Percentiles rank a stretch among this genome's conserved stretches.
phyloP scores from a whole-genome alignment of 2,888 invertebrate species.

The Pachymerium ferrugineum region DNA sequence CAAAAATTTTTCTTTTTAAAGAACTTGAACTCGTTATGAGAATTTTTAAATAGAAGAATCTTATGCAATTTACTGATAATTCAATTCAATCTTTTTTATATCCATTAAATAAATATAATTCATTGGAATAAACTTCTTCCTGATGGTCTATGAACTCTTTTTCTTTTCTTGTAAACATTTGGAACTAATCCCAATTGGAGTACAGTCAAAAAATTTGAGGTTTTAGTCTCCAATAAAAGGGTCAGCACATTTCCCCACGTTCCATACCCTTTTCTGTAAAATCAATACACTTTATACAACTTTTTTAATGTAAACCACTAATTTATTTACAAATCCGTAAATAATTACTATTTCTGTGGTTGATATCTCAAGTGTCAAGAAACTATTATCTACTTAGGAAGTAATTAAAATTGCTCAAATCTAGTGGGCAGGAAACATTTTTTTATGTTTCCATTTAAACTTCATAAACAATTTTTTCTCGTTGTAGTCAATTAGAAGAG shows the following conservation, averaged over 20 bases:
- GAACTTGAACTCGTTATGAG: too few species aligned
- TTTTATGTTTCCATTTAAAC: too few species aligned
- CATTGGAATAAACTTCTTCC: not conserved
- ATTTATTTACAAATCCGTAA: too few species aligned
- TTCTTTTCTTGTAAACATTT: not conserved
- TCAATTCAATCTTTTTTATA: too few species aligned
- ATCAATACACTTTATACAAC: not conserved
- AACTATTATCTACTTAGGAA: not conserved
- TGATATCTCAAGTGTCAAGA: not conserved
- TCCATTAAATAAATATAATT: not conserved
- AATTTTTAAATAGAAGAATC: too few species aligned
- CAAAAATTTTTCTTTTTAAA: too few species aligned
- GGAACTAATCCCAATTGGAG: not conserved
- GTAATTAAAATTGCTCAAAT: constrained; percentile 11
- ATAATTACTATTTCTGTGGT: too few species aligned
- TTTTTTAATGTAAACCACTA: not conserved
- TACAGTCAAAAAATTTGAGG: not conserved
- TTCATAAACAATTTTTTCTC: too few species aligned
- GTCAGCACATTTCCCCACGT: not conserved
- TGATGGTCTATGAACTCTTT: not conserved
- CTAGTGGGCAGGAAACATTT: not conserved
- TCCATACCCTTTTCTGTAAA: not conserved
- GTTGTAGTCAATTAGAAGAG: too few species aligned
- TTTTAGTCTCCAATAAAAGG: not conserved
- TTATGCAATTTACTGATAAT: too few species aligned